phyloP scores from a whole-genome alignment of 2,113 vertebrate genomes.

The Miniopterus natalensis region DNA sequence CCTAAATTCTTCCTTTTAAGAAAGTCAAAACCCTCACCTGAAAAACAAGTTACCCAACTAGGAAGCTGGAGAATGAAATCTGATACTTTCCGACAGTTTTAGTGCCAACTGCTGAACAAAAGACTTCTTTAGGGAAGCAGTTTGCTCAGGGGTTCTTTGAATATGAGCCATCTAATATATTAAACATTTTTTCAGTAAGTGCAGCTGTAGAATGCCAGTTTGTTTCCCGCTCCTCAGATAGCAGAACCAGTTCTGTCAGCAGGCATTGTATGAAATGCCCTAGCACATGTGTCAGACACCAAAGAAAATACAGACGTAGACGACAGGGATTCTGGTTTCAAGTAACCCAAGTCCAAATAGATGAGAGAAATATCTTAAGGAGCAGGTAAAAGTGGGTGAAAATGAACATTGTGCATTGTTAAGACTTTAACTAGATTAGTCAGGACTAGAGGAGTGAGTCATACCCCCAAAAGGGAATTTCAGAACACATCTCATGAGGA shows the following conservation, averaged over 20 bases:
- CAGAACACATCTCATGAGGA: background rate
- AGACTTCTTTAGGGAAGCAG: conserved; percentile 65
- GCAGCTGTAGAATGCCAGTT: conserved; percentile 1
- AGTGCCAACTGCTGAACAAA: conserved; percentile 78
- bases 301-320: background rate
- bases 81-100: conserved; percentile 71
- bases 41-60: conserved; percentile 67
- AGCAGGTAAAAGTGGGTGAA: conserved; percentile 9
- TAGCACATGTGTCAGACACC: conserved; percentile 7
- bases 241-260: conserved; percentile 70
- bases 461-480: background rate
- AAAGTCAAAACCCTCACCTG: conserved; percentile 43
- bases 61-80: conserved; percentile 71
- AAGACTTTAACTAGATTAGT: conserved; percentile 16
- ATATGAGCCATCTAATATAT: conserved; percentile 51
- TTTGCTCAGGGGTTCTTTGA: conserved; percentile 52
- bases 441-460: background rate
- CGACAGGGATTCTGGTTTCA: background rate
- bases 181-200: conserved; percentile 63
- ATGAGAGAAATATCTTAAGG: conserved; percentile 19
- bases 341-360: conserved; percentile 1
- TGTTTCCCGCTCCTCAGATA: conserved; percentile 39
- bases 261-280: conserved; percentile 48
- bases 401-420: background rate
- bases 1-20: conserved; percentile 60